phyloP scores from a whole-genome alignment of 2,113 vertebrate genomes.

The Excalfactoria chinensis region DNA sequence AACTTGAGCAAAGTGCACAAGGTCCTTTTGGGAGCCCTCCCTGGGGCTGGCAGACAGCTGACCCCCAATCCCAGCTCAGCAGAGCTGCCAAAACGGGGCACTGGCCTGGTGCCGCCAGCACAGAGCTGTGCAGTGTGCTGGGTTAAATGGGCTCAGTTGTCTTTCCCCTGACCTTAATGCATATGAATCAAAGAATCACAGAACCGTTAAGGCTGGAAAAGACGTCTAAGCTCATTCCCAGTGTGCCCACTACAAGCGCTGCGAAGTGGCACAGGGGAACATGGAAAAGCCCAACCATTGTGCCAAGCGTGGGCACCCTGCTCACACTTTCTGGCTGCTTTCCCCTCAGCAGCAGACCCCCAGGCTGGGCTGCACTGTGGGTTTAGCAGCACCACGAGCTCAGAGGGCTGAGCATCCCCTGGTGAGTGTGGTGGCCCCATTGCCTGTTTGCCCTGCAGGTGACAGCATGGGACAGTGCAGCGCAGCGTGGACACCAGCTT shows the following conservation, averaged over 20 bases:
- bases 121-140: neutral
- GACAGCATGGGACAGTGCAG: neutral
- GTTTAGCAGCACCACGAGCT: fast-evolving
- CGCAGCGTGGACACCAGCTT: neutral
- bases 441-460: neutral
- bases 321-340: neutral
- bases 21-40: fast-evolving
- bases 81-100: neutral
- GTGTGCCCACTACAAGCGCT: neutral
- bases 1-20: fast-evolving
- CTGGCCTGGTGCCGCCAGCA: neutral
- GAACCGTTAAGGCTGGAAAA: neutral
- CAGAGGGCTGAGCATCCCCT: fast-evolving
- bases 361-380: too few relatives aligned
- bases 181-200: neutral
- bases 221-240: neutral
- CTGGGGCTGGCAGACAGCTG: fast-evolving
- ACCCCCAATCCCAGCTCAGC: fast-evolving
- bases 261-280: neutral
- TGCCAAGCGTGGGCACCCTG: neutral
- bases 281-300: neutral
- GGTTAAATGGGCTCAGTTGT: neutral
- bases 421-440: fast-evolving
- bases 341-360: neutral
- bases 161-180: neutral